Evolutionary conservation across 1,140 invertebrate genomes (phyloP), one percentile per base, ranked within the genome.

Genomic region (Goniozus legneri): DNA sequence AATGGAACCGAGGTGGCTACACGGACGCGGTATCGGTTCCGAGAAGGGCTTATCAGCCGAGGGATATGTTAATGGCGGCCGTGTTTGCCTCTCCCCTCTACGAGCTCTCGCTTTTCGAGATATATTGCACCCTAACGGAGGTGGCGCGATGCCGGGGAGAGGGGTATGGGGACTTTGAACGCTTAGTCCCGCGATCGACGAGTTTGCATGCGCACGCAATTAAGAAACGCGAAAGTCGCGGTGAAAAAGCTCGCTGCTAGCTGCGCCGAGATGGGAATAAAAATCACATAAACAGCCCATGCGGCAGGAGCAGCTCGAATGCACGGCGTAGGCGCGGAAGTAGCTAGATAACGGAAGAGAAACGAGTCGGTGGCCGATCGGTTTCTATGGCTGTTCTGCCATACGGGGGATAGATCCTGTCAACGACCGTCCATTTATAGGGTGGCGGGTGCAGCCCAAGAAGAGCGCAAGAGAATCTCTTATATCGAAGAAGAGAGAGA

Each of bases 21-120:
- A 48, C 53, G 49, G 44, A 46, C 53, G 60, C 54, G 58, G 65
- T 69, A 71, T 70, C 69, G 65, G 65, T 73, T 73, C 69, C 56
- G 42, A 71, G 71, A 73, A 73, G 56, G 63, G 54, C 60, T 73
- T 73, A 73, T 73, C 71, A 59, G 65, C 20, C 55, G 63, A 65
- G 61, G 69, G 67, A 72, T 74, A 72, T 74, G 69, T 71, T 73
- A 72, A 73, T 73, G 67, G 69, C 64, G 66, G 57, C 62, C 64
- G 64, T 71, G 69, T 71, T 58, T 38, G 46, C 58, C 51, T 54
- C 57, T 59, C 52, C 48, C 45, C 38, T 40, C 54, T 35, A n/a
- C n/a, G n/a, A n/a, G 42, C 48, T 51, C 32, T 54, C 39, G 22
- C 46, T 50, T 47, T 61, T 58, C 52, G 64, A 71, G 61, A 68